Conservation (phyloP, 2,113 vertebrate species). For the Notarius quadriscutis region DNA sequence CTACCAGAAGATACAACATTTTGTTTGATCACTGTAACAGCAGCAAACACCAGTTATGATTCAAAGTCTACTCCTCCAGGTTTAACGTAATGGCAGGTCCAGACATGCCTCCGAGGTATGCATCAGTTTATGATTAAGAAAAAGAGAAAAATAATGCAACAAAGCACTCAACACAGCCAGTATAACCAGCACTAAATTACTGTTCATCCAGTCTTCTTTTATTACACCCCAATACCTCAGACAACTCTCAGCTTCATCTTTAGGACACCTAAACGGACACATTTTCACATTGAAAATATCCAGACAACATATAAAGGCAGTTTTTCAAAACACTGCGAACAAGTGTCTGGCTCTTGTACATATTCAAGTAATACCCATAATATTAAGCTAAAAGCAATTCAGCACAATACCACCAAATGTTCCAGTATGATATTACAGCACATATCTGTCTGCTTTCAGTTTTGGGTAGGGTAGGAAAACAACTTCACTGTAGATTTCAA, state of each 20-base stretch:
- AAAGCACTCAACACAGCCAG: slow-evolving; percentile 28
- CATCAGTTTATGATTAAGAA: background rate
- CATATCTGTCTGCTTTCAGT: background rate
- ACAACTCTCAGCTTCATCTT: background rate
- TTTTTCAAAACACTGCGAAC: background rate
- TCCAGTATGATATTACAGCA: background rate
- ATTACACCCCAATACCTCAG: background rate
- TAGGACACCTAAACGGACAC: background rate
- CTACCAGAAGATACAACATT: background rate
- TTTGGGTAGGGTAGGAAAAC: background rate
- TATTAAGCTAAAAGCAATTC: background rate
- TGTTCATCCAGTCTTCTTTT: background rate
- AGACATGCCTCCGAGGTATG: slow-evolving; percentile 14
- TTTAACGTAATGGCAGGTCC: slow-evolving; percentile 15
- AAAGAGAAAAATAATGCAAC: background rate
- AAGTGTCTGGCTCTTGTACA: background rate
- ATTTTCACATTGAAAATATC: background rate
- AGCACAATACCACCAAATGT: background rate
- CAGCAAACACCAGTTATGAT: background rate
- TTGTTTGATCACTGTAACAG: background rate
- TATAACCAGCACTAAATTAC: slow-evolving; percentile 8
- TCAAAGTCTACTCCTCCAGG: background rate
- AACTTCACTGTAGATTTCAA: background rate
- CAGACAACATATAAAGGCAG: background rate
- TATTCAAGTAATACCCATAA: background rate